Conservation (phyloP, 2,113 vertebrate species). For the Lagenorhynchus albirostris region DNA sequence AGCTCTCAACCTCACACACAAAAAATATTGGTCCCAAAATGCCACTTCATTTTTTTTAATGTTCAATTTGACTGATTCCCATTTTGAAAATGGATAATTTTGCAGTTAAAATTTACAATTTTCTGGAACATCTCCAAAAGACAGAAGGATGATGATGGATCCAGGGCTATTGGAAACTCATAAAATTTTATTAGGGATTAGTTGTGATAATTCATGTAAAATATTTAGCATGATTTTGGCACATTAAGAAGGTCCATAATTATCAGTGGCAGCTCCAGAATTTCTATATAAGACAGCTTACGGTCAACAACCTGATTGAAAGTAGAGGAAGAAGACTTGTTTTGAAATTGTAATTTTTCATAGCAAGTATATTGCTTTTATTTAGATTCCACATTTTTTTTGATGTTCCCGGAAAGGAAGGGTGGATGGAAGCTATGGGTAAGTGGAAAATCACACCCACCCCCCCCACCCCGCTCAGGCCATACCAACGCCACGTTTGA, state of each 20-base stretch:
- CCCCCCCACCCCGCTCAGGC: accelerated
- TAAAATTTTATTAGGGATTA: background rate
- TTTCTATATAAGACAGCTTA: background rate
- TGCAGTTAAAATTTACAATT: background rate
- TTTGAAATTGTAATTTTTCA: background rate
- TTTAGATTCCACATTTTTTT: background rate
- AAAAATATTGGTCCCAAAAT: background rate
- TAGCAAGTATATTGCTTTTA: background rate
- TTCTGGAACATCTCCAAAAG: background rate
- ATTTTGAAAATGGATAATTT: background rate
- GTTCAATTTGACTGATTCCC: background rate
- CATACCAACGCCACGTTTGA: background rate
- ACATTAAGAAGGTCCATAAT: background rate
- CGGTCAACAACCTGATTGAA: background rate
- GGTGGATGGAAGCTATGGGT: background rate
- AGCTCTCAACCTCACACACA: background rate
- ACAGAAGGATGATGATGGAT: background rate
- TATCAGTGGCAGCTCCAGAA: background rate
- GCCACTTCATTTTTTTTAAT: background rate
- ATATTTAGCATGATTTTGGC: background rate
- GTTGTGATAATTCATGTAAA: background rate
- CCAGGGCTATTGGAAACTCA: background rate
- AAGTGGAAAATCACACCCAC: background rate
- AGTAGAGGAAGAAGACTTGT: background rate
- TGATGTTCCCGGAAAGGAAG: background rate